These are phyloP conservation scores for Lagocephalus sceleratus DNA, from an alignment of 2,797 vertebrate species.

Conservation along the genomic window DNA sequence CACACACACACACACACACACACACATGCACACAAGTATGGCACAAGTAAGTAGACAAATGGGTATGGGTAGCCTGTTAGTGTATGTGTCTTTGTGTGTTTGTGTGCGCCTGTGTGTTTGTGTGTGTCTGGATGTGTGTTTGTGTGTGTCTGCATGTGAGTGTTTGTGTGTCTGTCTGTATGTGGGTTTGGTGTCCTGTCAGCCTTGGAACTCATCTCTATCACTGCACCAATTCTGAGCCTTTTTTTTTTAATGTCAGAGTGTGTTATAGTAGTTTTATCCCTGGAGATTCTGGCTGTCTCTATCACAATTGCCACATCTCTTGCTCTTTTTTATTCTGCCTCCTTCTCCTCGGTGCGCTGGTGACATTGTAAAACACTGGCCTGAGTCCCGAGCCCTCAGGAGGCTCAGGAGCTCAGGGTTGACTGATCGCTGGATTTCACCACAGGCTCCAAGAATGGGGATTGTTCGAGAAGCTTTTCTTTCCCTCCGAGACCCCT, in stretches of 20 bases:
- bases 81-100: conserved; percentile 15
- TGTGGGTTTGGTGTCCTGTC: conserved; percentile 35
- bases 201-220: conserved; percentile 36
- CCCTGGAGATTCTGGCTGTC: conserved; percentile 30
- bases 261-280: conserved; percentile 41
- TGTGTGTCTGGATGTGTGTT: no score
- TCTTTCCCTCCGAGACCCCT: conserved; percentile 65
- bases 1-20: no score
- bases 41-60: no score
- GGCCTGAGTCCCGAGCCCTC: conserved; percentile 60
- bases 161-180: not conserved
- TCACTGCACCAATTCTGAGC: conserved; percentile 27
- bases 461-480: conserved; percentile 66
- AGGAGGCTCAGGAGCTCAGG: conserved; percentile 65
- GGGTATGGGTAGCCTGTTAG: conserved; percentile 6
- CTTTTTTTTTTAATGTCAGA: conserved; percentile 27
- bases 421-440: conserved; percentile 72
- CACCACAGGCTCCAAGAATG: conserved; percentile 59
- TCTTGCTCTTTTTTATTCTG: conserved; percentile 2
- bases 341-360: conserved; percentile 32
- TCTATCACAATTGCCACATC: conserved; percentile 23
- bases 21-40: no score
- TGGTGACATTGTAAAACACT: conserved; percentile 58
- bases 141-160: not conserved
- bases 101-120: no score